These are phyloP conservation scores for Gastrophryne carolinensis DNA, from an alignment of 2,797 vertebrate genomes.

Conservation along the genomic window DNA sequence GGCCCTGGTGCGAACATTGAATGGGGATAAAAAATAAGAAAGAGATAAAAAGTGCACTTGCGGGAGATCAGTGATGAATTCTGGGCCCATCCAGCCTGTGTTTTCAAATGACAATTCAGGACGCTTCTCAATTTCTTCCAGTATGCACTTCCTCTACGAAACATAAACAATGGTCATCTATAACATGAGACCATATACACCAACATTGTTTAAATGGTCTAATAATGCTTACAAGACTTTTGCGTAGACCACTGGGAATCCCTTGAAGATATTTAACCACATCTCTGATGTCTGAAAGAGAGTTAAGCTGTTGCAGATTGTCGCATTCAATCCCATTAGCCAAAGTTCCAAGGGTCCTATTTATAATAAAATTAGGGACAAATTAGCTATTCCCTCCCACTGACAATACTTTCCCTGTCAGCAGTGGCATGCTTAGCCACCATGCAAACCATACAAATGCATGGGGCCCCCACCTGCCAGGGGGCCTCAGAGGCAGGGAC, in stretches of 20 bases:
- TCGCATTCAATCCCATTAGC: constrained; percentile 79
- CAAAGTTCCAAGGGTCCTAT: constrained; percentile 78
- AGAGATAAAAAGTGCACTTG: constrained; percentile 58
- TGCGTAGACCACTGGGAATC: constrained; percentile 72
- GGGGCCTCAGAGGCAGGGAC: too few species aligned
- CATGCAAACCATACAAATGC: too few species aligned
- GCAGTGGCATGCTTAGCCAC: too few species aligned
- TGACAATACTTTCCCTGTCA: too few species aligned
- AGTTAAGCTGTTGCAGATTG: constrained; percentile 73
- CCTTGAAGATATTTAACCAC: constrained; percentile 74
- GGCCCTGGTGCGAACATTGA: neutral
- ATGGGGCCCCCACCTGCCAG: too few species aligned
- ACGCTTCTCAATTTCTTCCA: constrained; percentile 73
- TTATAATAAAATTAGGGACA: constrained; percentile 3
- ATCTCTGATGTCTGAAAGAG: constrained; percentile 71
- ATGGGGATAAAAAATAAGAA: neutral
- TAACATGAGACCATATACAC: neutral
- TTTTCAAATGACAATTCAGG: constrained; percentile 63
- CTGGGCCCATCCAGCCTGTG: constrained; percentile 65
- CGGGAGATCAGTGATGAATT: constrained; percentile 79
- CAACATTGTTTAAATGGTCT: neutral
- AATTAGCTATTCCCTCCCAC: too few species aligned
- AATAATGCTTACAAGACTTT: constrained; percentile 75
- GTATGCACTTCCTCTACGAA: constrained; percentile 78
- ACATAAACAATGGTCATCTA: constrained; percentile 33